Conservation (phyloP, 2,113 vertebrate species). For the Cebus imitator region DNA sequence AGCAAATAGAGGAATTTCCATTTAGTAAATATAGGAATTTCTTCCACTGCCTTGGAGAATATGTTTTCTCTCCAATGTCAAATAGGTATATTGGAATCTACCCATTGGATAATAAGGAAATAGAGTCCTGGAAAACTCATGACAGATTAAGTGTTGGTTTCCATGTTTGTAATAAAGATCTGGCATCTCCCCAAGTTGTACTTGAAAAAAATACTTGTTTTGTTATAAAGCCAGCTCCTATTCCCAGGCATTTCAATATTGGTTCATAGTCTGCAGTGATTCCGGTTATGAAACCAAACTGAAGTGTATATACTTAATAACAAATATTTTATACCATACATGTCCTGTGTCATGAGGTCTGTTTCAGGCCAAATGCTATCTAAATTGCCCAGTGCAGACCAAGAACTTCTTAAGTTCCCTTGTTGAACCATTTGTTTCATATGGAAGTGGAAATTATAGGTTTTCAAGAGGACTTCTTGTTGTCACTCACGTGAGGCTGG, state of each 20-base stretch:
- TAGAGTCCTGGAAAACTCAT: conserved; percentile 40
- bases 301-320: neutral
- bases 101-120: conserved; percentile 58
- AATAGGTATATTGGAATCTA: conserved; percentile 55
- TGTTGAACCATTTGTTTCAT: conserved; percentile 27
- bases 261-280: neutral
- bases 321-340: neutral
- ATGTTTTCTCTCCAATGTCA: conserved; percentile 58
- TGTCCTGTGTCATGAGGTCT: neutral
- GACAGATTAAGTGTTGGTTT: conserved; percentile 50
- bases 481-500: conserved; percentile 9
- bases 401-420: neutral
- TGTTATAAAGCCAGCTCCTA: conserved; percentile 31
- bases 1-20: conserved; percentile 72
- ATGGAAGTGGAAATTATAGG: conserved; percentile 38
- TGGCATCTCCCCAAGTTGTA: conserved; percentile 32
- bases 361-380: neutral
- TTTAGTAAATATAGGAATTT: conserved; percentile 71
- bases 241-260: neutral
- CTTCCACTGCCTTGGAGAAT: conserved; percentile 67
- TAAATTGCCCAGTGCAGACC: neutral
- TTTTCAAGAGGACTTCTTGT: conserved; percentile 50
- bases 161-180: conserved; percentile 63
- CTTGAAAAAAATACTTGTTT: conserved; percentile 35
- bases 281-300: neutral